Evolutionary conservation across 2,888 invertebrate genomes (phyloP).

Genomic region (Hydroisotoma schaefferi): DNA sequence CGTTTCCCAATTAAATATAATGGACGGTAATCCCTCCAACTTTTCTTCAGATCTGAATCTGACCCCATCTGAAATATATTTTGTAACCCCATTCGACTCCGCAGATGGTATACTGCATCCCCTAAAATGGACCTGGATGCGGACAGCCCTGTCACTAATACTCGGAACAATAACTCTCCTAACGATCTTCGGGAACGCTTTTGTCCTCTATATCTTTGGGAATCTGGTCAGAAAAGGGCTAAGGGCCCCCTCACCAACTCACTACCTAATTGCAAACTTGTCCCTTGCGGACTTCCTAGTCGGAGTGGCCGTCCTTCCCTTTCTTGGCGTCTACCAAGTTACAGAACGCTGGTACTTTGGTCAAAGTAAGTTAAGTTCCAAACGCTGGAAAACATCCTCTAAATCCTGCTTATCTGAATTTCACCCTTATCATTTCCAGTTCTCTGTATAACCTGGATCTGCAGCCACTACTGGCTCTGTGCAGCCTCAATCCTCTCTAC

Average conservation of each 20-base stretch:
- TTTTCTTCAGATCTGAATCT: background rate
- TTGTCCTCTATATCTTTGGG: background rate
- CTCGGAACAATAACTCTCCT: background rate
- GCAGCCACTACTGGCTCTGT: slow-evolving; percentile 40
- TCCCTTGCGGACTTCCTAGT: slow-evolving; percentile 1
- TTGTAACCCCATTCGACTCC: background rate
- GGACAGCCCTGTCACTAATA: background rate
- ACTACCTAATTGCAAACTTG: slow-evolving; percentile 1
- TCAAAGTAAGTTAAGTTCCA: too few species aligned
- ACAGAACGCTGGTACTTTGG: background rate
- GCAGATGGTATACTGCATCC: too few species aligned
- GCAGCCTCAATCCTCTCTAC: slow-evolving; percentile 40
- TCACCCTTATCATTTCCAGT: too few species aligned
- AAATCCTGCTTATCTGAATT: too few species aligned
- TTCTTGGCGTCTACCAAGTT: background rate
- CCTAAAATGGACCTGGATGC: background rate
- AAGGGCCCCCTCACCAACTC: background rate
- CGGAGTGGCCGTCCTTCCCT: background rate
- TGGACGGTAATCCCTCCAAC: too few species aligned
- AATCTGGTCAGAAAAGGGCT: background rate
- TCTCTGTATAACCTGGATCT: slow-evolving; percentile 28
- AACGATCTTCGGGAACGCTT: background rate
- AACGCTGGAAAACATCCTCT: too few species aligned
- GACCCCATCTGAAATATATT: background rate
- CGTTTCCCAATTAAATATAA: too few species aligned